phyloP scores from a whole-genome alignment of 2,797 vertebrate genomes.

The Alca torda region DNA sequence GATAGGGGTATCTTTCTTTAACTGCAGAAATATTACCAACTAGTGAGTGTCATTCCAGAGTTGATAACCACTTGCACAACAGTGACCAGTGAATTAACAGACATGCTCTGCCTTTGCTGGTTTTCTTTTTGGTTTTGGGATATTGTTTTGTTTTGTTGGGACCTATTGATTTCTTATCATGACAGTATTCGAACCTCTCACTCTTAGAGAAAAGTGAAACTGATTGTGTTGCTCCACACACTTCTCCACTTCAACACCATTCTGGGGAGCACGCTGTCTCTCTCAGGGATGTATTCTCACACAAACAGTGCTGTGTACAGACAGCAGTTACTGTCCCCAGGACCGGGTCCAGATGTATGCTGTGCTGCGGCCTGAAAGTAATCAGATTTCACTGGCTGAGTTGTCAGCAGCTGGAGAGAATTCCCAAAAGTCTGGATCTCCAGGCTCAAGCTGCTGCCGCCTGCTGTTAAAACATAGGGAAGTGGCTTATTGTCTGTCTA shows the following conservation, averaged over 20 bases:
- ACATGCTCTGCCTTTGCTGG: not conserved
- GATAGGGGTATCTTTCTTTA: not conserved
- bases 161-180: not conserved
- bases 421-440: not conserved
- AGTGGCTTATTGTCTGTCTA: not conserved
- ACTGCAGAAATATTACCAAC: not conserved
- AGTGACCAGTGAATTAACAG: not conserved
- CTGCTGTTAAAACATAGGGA: not conserved
- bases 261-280: fast-evolving
- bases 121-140: not conserved
- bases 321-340: not conserved
- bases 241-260: fast-evolving
- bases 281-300: not conserved
- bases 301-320: not conserved
- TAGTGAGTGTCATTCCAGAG: not conserved
- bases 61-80: not conserved
- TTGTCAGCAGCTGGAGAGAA: not conserved
- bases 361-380: not conserved
- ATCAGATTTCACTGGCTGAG: not conserved
- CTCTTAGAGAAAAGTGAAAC: not conserved
- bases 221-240: not conserved
- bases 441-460: not conserved
- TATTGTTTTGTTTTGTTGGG: not conserved
- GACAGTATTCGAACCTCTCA: not conserved
- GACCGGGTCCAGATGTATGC: not conserved